Base-by-base conservation (phyloP, 2,113 vertebrate genomes). In the Todiramphus saurophagus region DNA sequence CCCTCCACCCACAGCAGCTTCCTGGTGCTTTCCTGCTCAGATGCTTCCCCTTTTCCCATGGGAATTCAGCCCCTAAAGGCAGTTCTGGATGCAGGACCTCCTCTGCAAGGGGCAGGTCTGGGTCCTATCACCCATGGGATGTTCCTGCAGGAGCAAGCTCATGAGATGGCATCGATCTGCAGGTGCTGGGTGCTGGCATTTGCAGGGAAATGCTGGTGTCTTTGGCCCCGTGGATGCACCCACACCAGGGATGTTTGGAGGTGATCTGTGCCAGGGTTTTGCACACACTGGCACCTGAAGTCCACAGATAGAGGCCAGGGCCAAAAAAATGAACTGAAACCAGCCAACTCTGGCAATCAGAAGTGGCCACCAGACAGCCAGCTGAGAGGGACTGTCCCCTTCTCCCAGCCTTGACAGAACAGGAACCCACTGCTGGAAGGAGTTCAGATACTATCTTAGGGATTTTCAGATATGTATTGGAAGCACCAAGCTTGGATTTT, bases 231-330 rank as follows among this genome's bases (percentile, higher is more conserved):
- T 0, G 20, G 70, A 1, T 23, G 31, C 2, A 3, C 31, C 51
- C 21, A 0, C 3, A 1, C 0, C 0, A 3, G 18, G 25, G 39
- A 39, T 0, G 1, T n/a, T 2, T 1, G 37, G 27, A 41, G n/a
- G n/a, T 31, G 46, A 37, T 30, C 56, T 3, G 35, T 0, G 3
- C 35, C 2, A 0, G 72, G 63, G 17, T 35, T 17, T 41, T 0
- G 2, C 46, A 43, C 7, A 0, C 2, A 7, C 0, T 3, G 31
- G 43, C 18, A 56, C 60, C 56, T 31, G 1, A 23, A 11, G 24
- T 62, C 19, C 23, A 3, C 0, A 3, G 6, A 7, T 1, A 1
- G 23, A 41, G 2, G 3, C 9, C 18, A 51, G 50, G 30, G 59
- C 28, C 15, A 14, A 37, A 27, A 23, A 37, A 3, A 12, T 43